These are phyloP conservation scores for Myotis daubentonii DNA, from an alignment of 2,797 vertebrate genomes.

Conservation along the genomic window DNA sequence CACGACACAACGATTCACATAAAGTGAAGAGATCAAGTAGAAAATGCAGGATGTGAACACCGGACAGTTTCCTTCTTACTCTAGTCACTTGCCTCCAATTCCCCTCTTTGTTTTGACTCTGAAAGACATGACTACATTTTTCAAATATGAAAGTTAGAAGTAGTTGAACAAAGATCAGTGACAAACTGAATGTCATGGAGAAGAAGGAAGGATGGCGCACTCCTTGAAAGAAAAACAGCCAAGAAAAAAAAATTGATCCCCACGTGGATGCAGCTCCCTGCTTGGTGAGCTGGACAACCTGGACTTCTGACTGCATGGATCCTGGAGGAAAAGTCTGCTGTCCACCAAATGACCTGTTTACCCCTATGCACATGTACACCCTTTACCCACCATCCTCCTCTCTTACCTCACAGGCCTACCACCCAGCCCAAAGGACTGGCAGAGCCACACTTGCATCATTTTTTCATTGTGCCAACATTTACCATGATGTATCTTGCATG, in stretches of 20 bases:
- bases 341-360: neutral
- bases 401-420: neutral
- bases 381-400: neutral
- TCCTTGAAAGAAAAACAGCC: neutral
- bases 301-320: rapidly evolving
- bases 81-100: no score
- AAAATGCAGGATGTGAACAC: neutral
- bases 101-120: neutral
- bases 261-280: rapidly evolving
- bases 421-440: no score
- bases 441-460: no score
- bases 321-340: no score
- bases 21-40: neutral
- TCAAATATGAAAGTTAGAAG: neutral
- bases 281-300: no score
- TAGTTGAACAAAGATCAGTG: neutral
- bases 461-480: neutral
- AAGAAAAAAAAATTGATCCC: no score
- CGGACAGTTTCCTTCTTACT: neutral
- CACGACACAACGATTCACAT: neutral
- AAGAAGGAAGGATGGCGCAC: neutral
- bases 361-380: neutral
- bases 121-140: neutral
- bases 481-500: rapidly evolving
- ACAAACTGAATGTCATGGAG: neutral